Evolutionary conservation across 2,888 invertebrate genomes (phyloP).

Genomic region (Agrenia bidenticulata): DNA sequence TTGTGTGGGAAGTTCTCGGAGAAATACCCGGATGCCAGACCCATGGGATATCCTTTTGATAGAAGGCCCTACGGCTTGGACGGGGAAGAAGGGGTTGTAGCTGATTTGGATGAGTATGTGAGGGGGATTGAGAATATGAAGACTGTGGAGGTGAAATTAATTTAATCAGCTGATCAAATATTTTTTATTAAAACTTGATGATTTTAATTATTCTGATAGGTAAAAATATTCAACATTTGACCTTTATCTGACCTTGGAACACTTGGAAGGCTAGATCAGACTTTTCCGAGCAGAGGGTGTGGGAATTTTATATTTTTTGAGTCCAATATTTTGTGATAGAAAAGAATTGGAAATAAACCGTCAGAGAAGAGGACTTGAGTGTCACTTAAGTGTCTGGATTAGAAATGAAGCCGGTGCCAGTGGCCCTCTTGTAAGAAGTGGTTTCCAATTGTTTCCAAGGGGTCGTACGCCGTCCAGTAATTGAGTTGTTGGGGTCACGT

Average conservation of each 20-base stretch:
- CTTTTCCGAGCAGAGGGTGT: no score
- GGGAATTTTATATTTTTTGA: no score
- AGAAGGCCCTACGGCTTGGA: neutral
- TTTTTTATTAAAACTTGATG: no score
- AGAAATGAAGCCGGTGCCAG: constrained; percentile 8
- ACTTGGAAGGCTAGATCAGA: no score
- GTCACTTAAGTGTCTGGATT: neutral
- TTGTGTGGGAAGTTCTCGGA: no score
- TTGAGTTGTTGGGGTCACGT: constrained; percentile 32
- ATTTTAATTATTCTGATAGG: no score
- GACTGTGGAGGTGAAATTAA: constrained; percentile 13
- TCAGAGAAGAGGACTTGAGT: neutral
- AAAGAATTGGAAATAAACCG: neutral
- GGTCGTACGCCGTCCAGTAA: constrained; percentile 34
- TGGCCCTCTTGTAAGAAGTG: constrained; percentile 34
- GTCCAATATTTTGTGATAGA: neutral
- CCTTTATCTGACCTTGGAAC: no score
- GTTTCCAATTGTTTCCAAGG: constrained; percentile 36
- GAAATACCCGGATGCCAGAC: constrained; percentile 20
- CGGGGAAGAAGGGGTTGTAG: constrained; percentile 10
- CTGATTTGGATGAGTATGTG: constrained; percentile 16
- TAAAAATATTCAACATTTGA: no score
- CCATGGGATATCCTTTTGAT: constrained; percentile 23
- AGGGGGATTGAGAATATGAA: constrained; percentile 7
- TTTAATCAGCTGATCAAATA: no score